phyloP scores from a whole-genome alignment of 2,113 vertebrate species.

The Podocnemis expansa region DNA sequence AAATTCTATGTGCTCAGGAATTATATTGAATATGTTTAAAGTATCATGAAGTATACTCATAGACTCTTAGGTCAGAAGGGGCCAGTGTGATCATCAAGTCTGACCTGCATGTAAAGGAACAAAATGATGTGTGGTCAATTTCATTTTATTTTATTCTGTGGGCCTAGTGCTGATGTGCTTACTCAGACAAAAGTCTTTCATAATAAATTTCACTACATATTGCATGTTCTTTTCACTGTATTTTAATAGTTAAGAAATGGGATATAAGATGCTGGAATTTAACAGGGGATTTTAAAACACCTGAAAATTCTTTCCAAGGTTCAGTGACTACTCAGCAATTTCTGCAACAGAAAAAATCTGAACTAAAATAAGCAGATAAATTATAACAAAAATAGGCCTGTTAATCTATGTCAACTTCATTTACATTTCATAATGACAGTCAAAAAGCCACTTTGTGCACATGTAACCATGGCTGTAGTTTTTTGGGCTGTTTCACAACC shows the following conservation, averaged over 20 bases:
- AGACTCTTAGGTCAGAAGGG: too few species aligned
- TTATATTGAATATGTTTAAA: not conserved
- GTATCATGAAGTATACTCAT: not conserved
- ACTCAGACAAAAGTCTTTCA: not conserved
- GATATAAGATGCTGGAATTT: not conserved
- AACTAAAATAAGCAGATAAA: slow-evolving; percentile 25
- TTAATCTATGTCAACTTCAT: slow-evolving; percentile 36
- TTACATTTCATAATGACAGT: not conserved
- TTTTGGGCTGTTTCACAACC: not conserved
- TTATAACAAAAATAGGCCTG: slow-evolving; percentile 25
- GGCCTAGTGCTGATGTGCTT: not conserved
- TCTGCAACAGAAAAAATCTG: not conserved
- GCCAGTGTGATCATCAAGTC: too few species aligned
- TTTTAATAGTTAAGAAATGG: not conserved
- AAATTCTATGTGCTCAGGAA: not conserved
- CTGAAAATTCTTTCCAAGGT: not conserved
- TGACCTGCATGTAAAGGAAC: not conserved
- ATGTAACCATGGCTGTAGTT: slow-evolving; percentile 12
- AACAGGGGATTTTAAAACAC: not conserved
- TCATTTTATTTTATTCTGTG: not conserved
- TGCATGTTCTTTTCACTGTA: not conserved
- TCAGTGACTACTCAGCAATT: slow-evolving; percentile 39
- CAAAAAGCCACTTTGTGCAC: slow-evolving; percentile 35
- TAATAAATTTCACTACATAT: not conserved
- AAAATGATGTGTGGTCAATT: not conserved